Conservation (phyloP, 2,888 invertebrate genomes). For the Sicus ferrugineus region DNA sequence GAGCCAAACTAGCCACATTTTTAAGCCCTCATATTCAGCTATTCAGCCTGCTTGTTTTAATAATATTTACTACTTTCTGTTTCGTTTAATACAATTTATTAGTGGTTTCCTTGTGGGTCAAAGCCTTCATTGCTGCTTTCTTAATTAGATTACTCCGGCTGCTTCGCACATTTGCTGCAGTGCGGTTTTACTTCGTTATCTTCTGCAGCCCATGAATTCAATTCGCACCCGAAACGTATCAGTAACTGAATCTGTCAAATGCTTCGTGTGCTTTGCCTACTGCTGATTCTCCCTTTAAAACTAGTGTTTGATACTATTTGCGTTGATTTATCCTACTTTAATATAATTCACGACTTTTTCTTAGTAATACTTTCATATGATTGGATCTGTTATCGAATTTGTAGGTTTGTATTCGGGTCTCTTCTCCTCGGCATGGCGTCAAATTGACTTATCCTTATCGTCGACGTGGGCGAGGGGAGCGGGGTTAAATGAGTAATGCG, state of each 20-base stretch:
- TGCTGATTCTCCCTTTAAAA: too few species aligned
- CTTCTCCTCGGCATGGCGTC: too few species aligned
- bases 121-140: not conserved
- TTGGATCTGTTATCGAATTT: constrained; percentile 58
- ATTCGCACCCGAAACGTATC: not conserved
- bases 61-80: constrained; percentile 28
- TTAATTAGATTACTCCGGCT: not conserved
- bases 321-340: constrained; percentile 33
- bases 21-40: too few species aligned
- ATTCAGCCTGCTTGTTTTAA: constrained; percentile 16
- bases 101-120: not conserved
- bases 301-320: too few species aligned
- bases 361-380: constrained; percentile 59
- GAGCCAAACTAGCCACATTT: too few species aligned
- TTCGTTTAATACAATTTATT: constrained; percentile 32
- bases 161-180: not conserved
- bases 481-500: too few species aligned
- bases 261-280: not conserved
- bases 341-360: constrained; percentile 16
- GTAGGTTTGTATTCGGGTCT: constrained; percentile 45
- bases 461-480: too few species aligned
- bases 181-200: not conserved
- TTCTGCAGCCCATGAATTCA: not conserved
- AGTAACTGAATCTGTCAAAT: too few species aligned
- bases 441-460: too few species aligned